These are phyloP conservation scores for Teleogryllus oceanicus DNA, from an alignment of 2,888 invertebrate genomes.

Conservation along the genomic window DNA sequence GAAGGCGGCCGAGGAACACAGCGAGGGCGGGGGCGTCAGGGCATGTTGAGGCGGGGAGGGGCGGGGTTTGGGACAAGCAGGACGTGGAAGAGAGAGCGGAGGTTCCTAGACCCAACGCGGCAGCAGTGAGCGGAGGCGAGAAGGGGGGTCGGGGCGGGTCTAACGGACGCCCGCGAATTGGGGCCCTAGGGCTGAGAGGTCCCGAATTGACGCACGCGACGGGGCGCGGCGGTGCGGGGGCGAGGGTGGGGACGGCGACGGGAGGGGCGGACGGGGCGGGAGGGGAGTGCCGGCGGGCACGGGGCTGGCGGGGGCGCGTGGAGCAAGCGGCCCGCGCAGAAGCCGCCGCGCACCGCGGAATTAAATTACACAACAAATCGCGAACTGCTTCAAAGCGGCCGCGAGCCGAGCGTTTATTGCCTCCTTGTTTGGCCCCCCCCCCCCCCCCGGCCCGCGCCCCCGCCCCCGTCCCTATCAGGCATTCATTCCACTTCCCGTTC, in stretches of 20 bases:
- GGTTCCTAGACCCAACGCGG: too few relatives aligned
- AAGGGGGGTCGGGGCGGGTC: too few relatives aligned
- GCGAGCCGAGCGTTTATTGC: conserved; percentile 18
- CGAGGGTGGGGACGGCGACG: not conserved
- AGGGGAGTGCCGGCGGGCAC: not conserved
- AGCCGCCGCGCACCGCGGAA: conserved; percentile 9
- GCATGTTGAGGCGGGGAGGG: too few relatives aligned
- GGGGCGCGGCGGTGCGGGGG: not conserved
- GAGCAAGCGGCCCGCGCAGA: not conserved
- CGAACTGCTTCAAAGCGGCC: conserved; percentile 18
- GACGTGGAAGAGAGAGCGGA: too few relatives aligned
- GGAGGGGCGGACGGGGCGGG: not conserved
- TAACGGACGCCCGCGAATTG: too few relatives aligned
- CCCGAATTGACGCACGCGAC: too few relatives aligned
- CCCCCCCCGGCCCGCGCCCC: not conserved
- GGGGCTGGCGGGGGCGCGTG: not conserved
- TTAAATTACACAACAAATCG: conserved; percentile 18
- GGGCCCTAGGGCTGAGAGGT: too few relatives aligned
- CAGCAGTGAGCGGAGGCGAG: too few relatives aligned
- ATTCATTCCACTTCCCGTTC: too few relatives aligned
- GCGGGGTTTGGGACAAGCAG: too few relatives aligned
- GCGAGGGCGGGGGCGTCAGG: too few relatives aligned
- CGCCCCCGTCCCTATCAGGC: not conserved
- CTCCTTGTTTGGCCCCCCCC: not conserved
- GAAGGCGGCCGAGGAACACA: too few relatives aligned